Conservation (phyloP, 1,140 invertebrate genomes). For the Apis laboriosa region DNA sequence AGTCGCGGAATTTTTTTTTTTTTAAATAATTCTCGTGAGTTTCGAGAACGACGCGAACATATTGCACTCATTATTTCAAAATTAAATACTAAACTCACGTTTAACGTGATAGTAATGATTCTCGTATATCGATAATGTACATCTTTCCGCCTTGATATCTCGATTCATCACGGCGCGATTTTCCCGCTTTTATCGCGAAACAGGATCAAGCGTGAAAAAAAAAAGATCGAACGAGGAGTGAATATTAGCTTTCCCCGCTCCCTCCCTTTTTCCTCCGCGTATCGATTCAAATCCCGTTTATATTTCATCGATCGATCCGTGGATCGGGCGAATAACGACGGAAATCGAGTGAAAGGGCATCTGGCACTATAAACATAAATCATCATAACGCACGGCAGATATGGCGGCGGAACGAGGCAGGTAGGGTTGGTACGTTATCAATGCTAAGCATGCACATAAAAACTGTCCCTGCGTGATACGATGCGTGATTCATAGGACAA, state of each 20-base stretch:
- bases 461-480: conserved; percentile 66
- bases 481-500: conserved; percentile 78
- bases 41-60: too few relatives aligned
- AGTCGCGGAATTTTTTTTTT: too few relatives aligned
- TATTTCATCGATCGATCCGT: conserved; percentile 17
- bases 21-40: too few relatives aligned
- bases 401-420: conserved; percentile 33
- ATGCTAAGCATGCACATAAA: conserved; percentile 77
- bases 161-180: too few relatives aligned
- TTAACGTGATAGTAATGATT: not conserved
- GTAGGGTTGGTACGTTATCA: conserved; percentile 69
- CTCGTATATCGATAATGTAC: not conserved
- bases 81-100: not conserved
- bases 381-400: conserved; percentile 72
- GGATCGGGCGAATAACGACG: conserved; percentile 37
- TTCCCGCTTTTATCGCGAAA: not conserved
- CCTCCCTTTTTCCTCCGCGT: not conserved
- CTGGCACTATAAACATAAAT: conserved; percentile 72
- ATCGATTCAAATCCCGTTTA: too few relatives aligned
- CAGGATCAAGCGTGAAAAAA: not conserved
- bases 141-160: not conserved
- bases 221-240: too few relatives aligned
- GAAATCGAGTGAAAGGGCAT: conserved; percentile 51
- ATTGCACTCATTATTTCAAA: not conserved
- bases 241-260: too few relatives aligned